Evolutionary conservation across 2,888 invertebrate species (phyloP).

Genomic region (Rhagium mordax): DNA sequence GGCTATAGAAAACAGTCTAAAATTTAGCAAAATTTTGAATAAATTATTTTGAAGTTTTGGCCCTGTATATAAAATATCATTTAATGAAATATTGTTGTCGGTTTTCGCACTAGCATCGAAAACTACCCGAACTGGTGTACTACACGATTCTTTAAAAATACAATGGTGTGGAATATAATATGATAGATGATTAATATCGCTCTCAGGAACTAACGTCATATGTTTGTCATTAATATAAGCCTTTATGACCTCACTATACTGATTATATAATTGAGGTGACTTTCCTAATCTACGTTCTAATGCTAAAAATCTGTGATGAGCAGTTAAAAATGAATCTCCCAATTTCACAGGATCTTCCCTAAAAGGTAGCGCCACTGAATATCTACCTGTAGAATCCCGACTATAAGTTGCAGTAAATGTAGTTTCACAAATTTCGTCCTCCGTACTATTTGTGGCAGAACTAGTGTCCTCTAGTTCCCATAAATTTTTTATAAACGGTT

Average conservation of each 20-base stretch:
- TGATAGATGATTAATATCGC: not conserved
- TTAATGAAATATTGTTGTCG: constrained; percentile 8
- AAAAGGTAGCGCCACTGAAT: not conserved
- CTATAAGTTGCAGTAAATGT: not conserved
- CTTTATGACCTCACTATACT: not conserved
- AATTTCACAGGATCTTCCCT: not conserved
- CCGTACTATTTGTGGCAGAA: not conserved
- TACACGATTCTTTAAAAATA: not conserved
- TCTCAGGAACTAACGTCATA: not conserved
- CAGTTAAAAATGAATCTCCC: not conserved
- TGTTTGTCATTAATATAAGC: not conserved
- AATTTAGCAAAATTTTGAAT: constrained; percentile 23
- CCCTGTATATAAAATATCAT: constrained; percentile 27
- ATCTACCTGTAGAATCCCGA: not conserved
- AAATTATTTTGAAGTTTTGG: constrained; percentile 33
- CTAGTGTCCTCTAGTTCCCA: constrained; percentile 13
- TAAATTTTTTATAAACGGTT: constrained; percentile 10
- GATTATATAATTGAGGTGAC: not conserved
- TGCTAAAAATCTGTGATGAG: not conserved
- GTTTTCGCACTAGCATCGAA: constrained; percentile 7
- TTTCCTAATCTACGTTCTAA: not conserved
- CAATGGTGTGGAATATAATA: constrained; percentile 19
- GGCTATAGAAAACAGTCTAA: constrained; percentile 13
- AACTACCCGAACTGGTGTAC: constrained; percentile 12
- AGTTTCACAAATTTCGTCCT: constrained; percentile 14